Percentiles rank a stretch among this genome's conserved stretches.
phyloP scores from a whole-genome alignment of 2,888 invertebrate species.

The Macrophya annulata region DNA sequence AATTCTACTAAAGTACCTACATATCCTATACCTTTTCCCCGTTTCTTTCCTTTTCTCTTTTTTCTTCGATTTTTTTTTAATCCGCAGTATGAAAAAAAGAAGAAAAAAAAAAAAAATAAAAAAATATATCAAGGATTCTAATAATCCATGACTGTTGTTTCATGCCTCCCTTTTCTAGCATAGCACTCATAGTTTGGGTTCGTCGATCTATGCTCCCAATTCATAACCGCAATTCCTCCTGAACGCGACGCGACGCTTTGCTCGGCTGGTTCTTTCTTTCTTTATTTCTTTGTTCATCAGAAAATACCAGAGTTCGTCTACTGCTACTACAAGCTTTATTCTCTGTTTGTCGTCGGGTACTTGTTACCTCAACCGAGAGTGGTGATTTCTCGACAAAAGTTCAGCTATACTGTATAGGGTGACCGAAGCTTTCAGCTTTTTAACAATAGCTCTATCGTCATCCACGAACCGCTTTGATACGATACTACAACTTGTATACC shows the following conservation, averaged over 20 bases:
- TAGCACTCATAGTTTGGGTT: background rate
- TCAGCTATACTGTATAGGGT: slow-evolving; percentile 26
- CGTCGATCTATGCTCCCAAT: slow-evolving; percentile 30
- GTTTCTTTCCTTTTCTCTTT: background rate
- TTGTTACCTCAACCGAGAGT: slow-evolving; percentile 33
- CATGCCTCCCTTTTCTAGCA: background rate
- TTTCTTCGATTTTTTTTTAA: too few species aligned
- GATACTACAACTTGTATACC: slow-evolving; percentile 5
- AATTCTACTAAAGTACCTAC: background rate
- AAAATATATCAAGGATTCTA: slow-evolving; percentile 3
- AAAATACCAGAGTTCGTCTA: slow-evolving; percentile 8
- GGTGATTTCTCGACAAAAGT: slow-evolving; percentile 43
- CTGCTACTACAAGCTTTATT: slow-evolving; percentile 12
- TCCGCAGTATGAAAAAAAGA: too few species aligned
- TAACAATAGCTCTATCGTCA: slow-evolving; percentile 16
- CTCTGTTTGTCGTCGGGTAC: slow-evolving; percentile 27
- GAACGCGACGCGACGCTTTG: background rate
- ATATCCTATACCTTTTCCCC: background rate
- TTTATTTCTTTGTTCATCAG: slow-evolving; percentile 19
- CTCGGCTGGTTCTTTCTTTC: background rate
- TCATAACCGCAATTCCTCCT: slow-evolving; percentile 15
- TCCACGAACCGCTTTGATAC: slow-evolving; percentile 6
- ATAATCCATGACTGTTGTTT: background rate
- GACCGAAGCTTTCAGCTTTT: slow-evolving; percentile 42
- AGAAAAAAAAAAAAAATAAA: too few species aligned